Evolutionary conservation across 2,113 vertebrate species (phyloP).

Genomic region (Hippoglossus stenolepis): DNA sequence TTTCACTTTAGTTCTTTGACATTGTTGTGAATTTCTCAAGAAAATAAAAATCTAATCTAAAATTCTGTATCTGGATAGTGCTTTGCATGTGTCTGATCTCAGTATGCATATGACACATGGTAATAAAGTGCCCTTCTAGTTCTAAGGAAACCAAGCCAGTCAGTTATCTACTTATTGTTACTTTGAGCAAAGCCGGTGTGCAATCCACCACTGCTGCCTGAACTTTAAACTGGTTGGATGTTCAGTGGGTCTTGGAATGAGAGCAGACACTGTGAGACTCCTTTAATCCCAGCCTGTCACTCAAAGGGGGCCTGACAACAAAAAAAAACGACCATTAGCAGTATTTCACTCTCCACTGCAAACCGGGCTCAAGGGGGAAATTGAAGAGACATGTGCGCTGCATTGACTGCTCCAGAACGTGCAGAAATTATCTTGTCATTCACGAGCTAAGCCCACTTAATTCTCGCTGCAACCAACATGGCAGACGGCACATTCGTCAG

Average conservation of each 20-base stretch:
- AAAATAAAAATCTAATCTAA: too few relatives aligned
- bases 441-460: background rate
- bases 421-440: constrained; percentile 17
- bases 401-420: constrained; percentile 8
- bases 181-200: background rate
- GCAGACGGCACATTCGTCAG: background rate
- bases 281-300: constrained; percentile 40
- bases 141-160: background rate
- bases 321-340: constrained; percentile 46
- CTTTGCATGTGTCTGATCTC: too few relatives aligned
- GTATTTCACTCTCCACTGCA: constrained; percentile 38
- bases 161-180: background rate
- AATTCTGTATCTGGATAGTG: too few relatives aligned
- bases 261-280: constrained; percentile 41
- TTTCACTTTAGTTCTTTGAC: too few relatives aligned
- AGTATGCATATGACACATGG: too few relatives aligned
- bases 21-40: too few relatives aligned
- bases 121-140: too few relatives aligned
- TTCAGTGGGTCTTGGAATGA: constrained; percentile 19
- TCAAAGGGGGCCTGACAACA: constrained; percentile 12
- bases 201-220: constrained; percentile 8
- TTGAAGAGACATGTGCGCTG: background rate
- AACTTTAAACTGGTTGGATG: constrained; percentile 30
- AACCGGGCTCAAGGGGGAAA: constrained; percentile 9
- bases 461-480: background rate